A percentile compares a stretch with the other conserved stretches of the same genome.
These are phyloP conservation scores for Cacajao melanocephalus DNA, from an alignment of 2,797 vertebrate species.

Conservation along the genomic window DNA sequence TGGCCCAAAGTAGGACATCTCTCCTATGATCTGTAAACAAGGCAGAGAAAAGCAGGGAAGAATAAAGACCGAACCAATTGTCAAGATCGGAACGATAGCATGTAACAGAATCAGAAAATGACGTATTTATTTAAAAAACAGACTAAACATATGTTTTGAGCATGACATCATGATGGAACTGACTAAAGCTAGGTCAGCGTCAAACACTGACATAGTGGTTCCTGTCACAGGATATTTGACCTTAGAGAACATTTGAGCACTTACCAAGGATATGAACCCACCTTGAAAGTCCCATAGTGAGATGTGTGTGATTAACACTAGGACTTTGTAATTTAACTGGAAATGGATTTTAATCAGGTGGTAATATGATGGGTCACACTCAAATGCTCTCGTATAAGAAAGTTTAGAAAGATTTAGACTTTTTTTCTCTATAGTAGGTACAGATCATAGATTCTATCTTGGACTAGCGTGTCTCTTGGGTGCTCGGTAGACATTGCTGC, in stretches of 20 bases:
- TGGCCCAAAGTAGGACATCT: neutral
- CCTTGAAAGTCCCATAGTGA: neutral
- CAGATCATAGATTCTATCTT: slow-evolving; percentile 58
- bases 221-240: slow-evolving; percentile 36
- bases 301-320: slow-evolving; percentile 12
- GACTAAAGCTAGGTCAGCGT: neutral
- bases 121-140: slow-evolving; percentile 51
- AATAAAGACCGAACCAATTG: neutral
- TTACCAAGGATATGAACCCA: slow-evolving; percentile 38
- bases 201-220: slow-evolving; percentile 5
- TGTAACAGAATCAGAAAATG: slow-evolving; percentile 33
- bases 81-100: slow-evolving; percentile 29
- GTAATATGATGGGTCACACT: slow-evolving; percentile 50
- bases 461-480: slow-evolving; percentile 19
- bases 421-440: slow-evolving; percentile 39
- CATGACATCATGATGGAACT: slow-evolving; percentile 53
- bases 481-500: slow-evolving; percentile 33
- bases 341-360: slow-evolving; percentile 62
- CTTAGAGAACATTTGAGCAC: neutral
- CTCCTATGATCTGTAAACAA: neutral
- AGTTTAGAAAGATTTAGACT: slow-evolving; percentile 66
- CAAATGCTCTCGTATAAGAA: slow-evolving; percentile 34
- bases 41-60: neutral
- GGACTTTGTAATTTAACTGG: slow-evolving; percentile 64
- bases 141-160: slow-evolving; percentile 62